Percentiles rank a stretch among this genome's conserved stretches.
Evolutionary conservation across 2,888 invertebrate species (phyloP).

Genomic region (Epinotia nisella): DNA sequence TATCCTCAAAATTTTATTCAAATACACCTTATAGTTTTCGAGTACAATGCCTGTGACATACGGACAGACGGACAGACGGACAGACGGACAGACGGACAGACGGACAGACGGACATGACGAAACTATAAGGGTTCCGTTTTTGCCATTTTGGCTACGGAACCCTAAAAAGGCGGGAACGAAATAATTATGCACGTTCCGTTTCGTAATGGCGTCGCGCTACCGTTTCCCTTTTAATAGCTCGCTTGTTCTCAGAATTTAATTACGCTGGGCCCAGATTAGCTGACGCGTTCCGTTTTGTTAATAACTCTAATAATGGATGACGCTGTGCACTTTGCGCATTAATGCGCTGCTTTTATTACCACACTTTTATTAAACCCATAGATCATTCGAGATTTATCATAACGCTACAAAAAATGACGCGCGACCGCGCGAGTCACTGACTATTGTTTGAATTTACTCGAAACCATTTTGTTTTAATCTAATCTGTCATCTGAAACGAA

Average conservation of each 20-base stretch:
- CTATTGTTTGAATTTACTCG: slow-evolving; percentile 29
- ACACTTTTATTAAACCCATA: slow-evolving; percentile 56
- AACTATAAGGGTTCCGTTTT: too few species aligned
- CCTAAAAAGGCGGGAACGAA: slow-evolving; percentile 83
- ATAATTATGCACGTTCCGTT: slow-evolving; percentile 85
- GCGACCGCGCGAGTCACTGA: slow-evolving; percentile 12
- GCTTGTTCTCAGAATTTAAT: slow-evolving; percentile 84
- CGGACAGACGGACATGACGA: too few species aligned
- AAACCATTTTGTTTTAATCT: slow-evolving; percentile 49
- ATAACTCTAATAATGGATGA: slow-evolving; percentile 82
- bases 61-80: too few species aligned
- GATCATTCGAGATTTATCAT: slow-evolving; percentile 46
- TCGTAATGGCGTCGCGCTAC: slow-evolving; percentile 83
- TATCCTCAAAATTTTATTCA: too few species aligned
- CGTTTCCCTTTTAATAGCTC: slow-evolving; percentile 82
- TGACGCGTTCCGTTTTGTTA: slow-evolving; percentile 80
- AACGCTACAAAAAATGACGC: slow-evolving; percentile 22
- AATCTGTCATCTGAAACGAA: slow-evolving; percentile 57
- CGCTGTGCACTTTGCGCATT: slow-evolving; percentile 65
- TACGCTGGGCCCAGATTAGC: slow-evolving; percentile 80
- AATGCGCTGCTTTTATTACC: slow-evolving; percentile 59
- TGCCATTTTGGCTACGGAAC: too few species aligned
- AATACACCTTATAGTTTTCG: too few species aligned
- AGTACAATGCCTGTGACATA: too few species aligned
- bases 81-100: too few species aligned